Evolutionary conservation across 2,797 vertebrate genomes (phyloP).

Genomic region (Dermochelys coriacea): DNA sequence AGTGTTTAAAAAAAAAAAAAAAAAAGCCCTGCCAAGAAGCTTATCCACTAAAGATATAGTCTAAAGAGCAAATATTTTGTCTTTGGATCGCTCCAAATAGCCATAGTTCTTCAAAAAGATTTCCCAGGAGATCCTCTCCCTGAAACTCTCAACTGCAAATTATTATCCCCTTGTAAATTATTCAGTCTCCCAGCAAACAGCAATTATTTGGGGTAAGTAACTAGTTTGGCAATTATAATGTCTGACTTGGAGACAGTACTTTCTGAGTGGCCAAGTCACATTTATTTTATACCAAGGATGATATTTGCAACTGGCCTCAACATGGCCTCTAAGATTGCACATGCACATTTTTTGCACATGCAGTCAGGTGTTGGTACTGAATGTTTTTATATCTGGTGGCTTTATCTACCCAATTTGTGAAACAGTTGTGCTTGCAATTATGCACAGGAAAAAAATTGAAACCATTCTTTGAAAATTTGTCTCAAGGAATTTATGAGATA

Average conservation of each 20-base stretch:
- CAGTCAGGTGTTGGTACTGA: neutral
- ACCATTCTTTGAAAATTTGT: neutral
- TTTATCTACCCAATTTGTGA: neutral
- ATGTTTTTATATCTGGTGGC: neutral
- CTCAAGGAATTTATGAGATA: neutral
- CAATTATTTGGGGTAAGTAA: conserved; percentile 30
- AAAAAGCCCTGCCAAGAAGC: conserved; percentile 25
- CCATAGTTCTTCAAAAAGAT: neutral
- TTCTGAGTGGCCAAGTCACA: neutral
- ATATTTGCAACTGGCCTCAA: neutral
- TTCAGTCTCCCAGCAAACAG: conserved; percentile 26
- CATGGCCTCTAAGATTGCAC: neutral
- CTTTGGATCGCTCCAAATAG: conserved; percentile 9
- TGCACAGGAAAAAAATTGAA: rapidly evolving
- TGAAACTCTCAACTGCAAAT: conserved; percentile 5
- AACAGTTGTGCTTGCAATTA: neutral
- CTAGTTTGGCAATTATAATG: neutral
- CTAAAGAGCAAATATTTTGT: conserved; percentile 26
- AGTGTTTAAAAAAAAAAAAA: neutral
- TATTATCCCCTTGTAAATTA: neutral
- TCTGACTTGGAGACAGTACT: neutral
- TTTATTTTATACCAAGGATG: neutral
- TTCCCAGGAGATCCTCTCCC: neutral
- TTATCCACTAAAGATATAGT: conserved; percentile 16
- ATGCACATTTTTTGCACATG: neutral